Evolutionary conservation across 2,113 vertebrate genomes (phyloP).

Genomic region (Pao palembangensis): DNA sequence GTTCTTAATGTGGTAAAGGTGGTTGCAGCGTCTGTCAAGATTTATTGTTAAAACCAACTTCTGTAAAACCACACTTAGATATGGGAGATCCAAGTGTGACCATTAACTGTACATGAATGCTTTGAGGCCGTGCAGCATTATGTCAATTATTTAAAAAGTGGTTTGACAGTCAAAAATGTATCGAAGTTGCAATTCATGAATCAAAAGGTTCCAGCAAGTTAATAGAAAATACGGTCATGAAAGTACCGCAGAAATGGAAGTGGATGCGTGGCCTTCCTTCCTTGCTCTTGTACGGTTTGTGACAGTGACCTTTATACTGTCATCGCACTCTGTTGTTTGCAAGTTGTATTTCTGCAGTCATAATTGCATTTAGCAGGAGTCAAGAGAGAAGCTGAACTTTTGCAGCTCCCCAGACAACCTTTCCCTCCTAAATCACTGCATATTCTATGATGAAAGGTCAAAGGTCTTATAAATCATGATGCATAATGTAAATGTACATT

Average conservation of each 20-base stretch:
- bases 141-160: slow-evolving; percentile 56
- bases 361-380: neutral
- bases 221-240: too few species aligned
- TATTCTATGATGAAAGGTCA: neutral
- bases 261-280: neutral
- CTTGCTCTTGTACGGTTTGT: slow-evolving; percentile 18
- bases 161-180: slow-evolving; percentile 37
- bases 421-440: slow-evolving; percentile 1
- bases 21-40: neutral
- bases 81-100: slow-evolving; percentile 42
- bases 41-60: neutral
- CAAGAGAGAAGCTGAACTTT: neutral
- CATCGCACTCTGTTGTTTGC: slow-evolving; percentile 9
- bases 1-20: too few species aligned
- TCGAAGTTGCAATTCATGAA: slow-evolving; percentile 23
- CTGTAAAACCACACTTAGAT: too few species aligned
- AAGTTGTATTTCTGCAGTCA: neutral
- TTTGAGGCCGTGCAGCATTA: slow-evolving; percentile 33
- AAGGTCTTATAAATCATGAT: too few species aligned
- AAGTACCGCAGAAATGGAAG: neutral
- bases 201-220: slow-evolving; percentile 7
- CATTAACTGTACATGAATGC: slow-evolving; percentile 58
- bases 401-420: neutral
- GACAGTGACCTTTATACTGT: slow-evolving; percentile 34
- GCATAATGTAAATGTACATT: too few species aligned